Conservation (phyloP, 2,888 invertebrate genomes). For the Boloria euphrosyne region DNA sequence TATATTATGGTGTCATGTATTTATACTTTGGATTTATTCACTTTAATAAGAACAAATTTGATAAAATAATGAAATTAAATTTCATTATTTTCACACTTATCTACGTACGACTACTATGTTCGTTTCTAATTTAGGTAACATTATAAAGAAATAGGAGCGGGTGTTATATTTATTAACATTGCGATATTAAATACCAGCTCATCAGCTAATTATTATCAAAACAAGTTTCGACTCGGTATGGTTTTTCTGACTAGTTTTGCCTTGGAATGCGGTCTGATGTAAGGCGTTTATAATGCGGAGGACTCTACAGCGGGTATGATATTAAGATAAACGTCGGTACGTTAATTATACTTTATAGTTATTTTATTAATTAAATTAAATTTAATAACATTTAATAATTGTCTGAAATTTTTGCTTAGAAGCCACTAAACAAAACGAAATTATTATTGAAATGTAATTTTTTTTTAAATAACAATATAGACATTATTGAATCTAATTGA, state of each 20-base stretch:
- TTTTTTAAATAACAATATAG: background rate
- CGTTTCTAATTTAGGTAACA: background rate
- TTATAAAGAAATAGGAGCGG: slow-evolving; percentile 13
- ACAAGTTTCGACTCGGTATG: slow-evolving; percentile 39
- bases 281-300: slow-evolving; percentile 38
- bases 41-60: too few species aligned
- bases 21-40: too few species aligned
- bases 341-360: background rate
- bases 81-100: background rate
- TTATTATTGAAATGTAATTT: too few species aligned
- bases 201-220: slow-evolving; percentile 39
- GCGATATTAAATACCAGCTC: slow-evolving; percentile 33
- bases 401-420: too few species aligned
- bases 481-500: background rate
- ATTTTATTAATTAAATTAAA: too few species aligned
- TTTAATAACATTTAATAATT: too few species aligned
- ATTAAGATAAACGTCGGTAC: background rate
- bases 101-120: background rate
- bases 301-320: slow-evolving; percentile 13
- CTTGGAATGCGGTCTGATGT: slow-evolving; percentile 41
- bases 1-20: too few species aligned
- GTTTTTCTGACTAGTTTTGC: slow-evolving; percentile 40
- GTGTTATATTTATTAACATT: slow-evolving; percentile 22
- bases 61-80: too few species aligned
- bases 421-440: too few species aligned